Base-by-base conservation (phyloP, 2,888 invertebrate species). In the Brachypalpus laphriformis region DNA sequence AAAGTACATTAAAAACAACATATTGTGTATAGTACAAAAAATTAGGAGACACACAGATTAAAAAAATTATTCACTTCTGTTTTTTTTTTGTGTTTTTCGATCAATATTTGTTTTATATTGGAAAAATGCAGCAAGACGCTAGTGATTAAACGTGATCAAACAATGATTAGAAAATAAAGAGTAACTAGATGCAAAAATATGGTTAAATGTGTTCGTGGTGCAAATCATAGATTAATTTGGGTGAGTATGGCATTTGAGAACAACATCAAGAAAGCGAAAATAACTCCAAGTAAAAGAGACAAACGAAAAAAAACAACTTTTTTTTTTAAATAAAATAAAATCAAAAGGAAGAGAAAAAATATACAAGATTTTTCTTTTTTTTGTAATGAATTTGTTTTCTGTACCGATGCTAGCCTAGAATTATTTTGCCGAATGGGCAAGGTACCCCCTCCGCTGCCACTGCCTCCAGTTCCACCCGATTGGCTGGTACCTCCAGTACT, bases 371-470 rank as follows among this genome's bases (percentile, higher is more conserved):
- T 54, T 76, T 51, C 9, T 70, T 56, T 78, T 59, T 75, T 61
- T 61, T 37, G 40, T 51, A 68, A 75, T 70, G 49, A 75, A 66
- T 71, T 76, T 72, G 31, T 81, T 68, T 78, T 88, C 80, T 87
- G 87, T 89, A 89, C 89, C 89, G 88, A 88, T 88, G 87, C 86
- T 74, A 86, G 74, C 82, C 87, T 88, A 81, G 88, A 86, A 81
- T 87, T 87, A 86, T 76, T 88, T 86, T 88, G 88, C 42, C 88
- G 87, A 70, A 89, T 88, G 63, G 89, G 88, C 71, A 89, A 65
- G 18, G 89, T 89, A 77, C 88, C 88, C 76, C 89, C 87, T 56
- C 88, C 86, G 40, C 77, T 80, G 42, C 61, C 56, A 14, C 45
- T 71, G 57, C 70, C 71, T 59, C 66, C 82, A 66, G 74, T 75